Evolutionary conservation across 2,797 vertebrate species (phyloP), one percentile per base, ranked within the genome.

Genomic region (Sebastes melanostomus): DNA sequence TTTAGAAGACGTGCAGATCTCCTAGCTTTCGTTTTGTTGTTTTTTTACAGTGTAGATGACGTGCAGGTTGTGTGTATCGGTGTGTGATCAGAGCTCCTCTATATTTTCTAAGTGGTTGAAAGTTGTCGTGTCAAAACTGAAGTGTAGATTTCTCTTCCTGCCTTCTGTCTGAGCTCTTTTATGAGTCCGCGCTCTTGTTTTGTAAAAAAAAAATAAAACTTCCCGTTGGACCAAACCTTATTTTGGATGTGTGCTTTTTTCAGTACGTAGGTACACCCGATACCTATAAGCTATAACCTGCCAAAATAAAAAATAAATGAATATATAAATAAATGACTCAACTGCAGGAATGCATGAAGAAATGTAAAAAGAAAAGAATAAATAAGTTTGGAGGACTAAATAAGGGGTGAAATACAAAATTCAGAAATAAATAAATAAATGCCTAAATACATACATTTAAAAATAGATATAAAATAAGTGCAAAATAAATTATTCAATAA

Each of bases 181-280:
- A 72, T 29, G 56, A 86, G 72, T 86, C 73, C 3, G 73, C 25
- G 67, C 81, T 87, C 82, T 78, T 69, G 58, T 86, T 91, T 91
- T 89, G 71, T 83, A 89, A 89, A 83, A 74, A 88, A 87, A 38
- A 38, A 38, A 86, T 85, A 86, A 91, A 92, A 72, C 69, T 66
- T 82, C 56, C 61, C 76, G 24, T 56, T 66, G 55, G 68, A 72
- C 24, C 42, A 55, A 52, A 62, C 36, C 2, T 8, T 6, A 32
- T 29, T 66, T 14, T 36, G 34, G 27, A 30, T 13, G 11, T 65
- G 3, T 38, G 0, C 12, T 38, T 63, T 38, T 36, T 62, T 30
- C 27, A 46, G 14, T 16, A 18, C 14, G 36, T 38, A 38, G 13
- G 36, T 38, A 38, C 36, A 38, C 36, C 36, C 13, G 36, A 38